Percentiles rank a stretch among this genome's conserved stretches.
Conservation (phyloP, 2,113 vertebrate species). For the Phaethon lepturus region DNA sequence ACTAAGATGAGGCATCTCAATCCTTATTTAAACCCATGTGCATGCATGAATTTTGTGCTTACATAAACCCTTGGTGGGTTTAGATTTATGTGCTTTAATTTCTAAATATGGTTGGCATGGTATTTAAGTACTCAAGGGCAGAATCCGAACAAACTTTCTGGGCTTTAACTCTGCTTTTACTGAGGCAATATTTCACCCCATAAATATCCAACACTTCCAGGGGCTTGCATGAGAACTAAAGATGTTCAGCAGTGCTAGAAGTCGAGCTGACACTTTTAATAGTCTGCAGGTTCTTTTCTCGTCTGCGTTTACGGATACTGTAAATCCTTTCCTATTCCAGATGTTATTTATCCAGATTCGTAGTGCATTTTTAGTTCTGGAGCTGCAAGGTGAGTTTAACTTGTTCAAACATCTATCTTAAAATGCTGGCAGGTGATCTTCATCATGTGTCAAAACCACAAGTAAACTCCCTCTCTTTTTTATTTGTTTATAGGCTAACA, state of each 20-base stretch:
- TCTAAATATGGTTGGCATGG: neutral
- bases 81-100: neutral
- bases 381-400: neutral
- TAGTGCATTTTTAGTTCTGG: neutral
- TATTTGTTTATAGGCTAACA: constrained; percentile 78
- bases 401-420: neutral
- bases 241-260: neutral
- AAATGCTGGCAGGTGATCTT: neutral
- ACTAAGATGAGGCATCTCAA: neutral
- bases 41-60: neutral
- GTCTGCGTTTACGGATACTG: neutral
- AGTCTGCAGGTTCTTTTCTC: neutral
- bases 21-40: neutral
- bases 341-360: neutral
- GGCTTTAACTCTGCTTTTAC: neutral
- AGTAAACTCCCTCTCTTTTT: neutral
- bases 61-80: neutral
- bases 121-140: neutral
- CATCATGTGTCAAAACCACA: neutral
- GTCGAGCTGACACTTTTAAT: neutral
- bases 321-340: neutral
- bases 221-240: neutral
- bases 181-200: neutral
- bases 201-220: neutral
- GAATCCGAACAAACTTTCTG: neutral